Conservation (phyloP, 2,888 invertebrate species). For the Lithosia quadra region DNA sequence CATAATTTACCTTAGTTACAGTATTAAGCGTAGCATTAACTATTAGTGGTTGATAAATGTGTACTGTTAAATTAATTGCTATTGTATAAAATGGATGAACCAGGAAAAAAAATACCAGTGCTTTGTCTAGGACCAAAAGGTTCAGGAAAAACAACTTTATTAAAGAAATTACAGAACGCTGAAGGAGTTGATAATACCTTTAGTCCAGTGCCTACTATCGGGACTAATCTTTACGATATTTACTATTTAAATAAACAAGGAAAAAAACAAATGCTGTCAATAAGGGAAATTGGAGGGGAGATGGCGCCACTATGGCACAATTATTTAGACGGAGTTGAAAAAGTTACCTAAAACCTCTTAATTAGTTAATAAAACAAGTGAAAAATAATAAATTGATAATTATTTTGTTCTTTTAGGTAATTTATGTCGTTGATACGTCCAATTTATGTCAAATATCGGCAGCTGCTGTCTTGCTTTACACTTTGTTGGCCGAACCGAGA, state of each 20-base stretch:
- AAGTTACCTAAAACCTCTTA: conserved; percentile 61
- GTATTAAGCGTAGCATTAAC: neutral
- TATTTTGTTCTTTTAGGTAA: conserved; percentile 75
- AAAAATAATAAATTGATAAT: neutral
- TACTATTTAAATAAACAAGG: conserved; percentile 80
- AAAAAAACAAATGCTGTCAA: conserved; percentile 83
- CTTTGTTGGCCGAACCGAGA: conserved; percentile 91
- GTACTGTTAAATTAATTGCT: neutral
- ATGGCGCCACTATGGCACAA: conserved; percentile 94
- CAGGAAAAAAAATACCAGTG: conserved; percentile 76
- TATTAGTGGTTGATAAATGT: neutral
- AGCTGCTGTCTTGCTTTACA: conserved; percentile 93
- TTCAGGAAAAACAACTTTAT: conserved; percentile 93
- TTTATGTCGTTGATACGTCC: conserved; percentile 94
- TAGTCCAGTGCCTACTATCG: conserved; percentile 93
- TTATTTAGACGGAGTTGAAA: conserved; percentile 89
- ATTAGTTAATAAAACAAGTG: too few relatives aligned
- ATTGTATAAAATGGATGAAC: conserved; percentile 69
- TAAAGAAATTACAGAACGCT: conserved; percentile 91
- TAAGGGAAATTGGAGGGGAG: conserved; percentile 93
- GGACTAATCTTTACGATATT: conserved; percentile 91
- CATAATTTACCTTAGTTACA: conserved; percentile 39
- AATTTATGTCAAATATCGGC: conserved; percentile 95
- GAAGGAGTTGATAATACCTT: conserved; percentile 92
- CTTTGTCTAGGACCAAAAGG: conserved; percentile 93